Evolutionary conservation across 2,888 invertebrate species (phyloP).

Genomic region (Heteropelma amictum): DNA sequence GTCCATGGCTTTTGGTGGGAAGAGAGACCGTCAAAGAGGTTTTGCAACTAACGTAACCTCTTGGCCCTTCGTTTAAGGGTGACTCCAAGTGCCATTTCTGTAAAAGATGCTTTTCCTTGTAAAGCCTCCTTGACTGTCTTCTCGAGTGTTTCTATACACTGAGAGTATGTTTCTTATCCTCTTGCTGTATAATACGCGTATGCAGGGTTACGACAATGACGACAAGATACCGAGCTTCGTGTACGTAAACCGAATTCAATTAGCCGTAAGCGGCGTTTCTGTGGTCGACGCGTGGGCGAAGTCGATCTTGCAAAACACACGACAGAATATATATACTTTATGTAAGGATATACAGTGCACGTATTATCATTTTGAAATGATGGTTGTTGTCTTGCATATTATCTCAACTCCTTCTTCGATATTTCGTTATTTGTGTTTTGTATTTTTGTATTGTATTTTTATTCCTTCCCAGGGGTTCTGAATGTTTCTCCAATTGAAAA

Average conservation of each 20-base stretch:
- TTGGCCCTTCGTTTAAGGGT: constrained; percentile 41
- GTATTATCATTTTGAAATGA: background rate
- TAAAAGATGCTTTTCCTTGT: background rate
- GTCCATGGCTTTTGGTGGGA: constrained; percentile 13
- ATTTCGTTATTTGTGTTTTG: too few species aligned
- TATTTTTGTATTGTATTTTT: too few species aligned
- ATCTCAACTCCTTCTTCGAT: too few species aligned
- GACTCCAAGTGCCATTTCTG: constrained; percentile 26
- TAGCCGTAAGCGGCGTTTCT: constrained; percentile 66
- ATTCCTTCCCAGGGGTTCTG: too few species aligned
- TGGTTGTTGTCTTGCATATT: constrained; percentile 12
- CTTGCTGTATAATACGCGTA: background rate
- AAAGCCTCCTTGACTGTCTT: constrained; percentile 3
- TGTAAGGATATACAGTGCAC: background rate
- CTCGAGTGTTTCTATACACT: background rate
- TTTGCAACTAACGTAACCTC: constrained; percentile 21
- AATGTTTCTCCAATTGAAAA: too few species aligned
- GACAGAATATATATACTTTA: constrained; percentile 10
- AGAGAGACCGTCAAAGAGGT: constrained; percentile 49
- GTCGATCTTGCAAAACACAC: constrained; percentile 42
- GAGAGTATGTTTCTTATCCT: background rate
- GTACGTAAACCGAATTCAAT: constrained; percentile 65
- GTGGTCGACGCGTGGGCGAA: constrained; percentile 70
- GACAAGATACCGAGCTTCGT: constrained; percentile 21
- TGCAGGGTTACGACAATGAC: constrained; percentile 28